Percentiles rank a stretch among this genome's conserved stretches.
Evolutionary conservation across 2,888 invertebrate genomes (phyloP).

Genomic region (Lissocephala sabroskyi): DNA sequence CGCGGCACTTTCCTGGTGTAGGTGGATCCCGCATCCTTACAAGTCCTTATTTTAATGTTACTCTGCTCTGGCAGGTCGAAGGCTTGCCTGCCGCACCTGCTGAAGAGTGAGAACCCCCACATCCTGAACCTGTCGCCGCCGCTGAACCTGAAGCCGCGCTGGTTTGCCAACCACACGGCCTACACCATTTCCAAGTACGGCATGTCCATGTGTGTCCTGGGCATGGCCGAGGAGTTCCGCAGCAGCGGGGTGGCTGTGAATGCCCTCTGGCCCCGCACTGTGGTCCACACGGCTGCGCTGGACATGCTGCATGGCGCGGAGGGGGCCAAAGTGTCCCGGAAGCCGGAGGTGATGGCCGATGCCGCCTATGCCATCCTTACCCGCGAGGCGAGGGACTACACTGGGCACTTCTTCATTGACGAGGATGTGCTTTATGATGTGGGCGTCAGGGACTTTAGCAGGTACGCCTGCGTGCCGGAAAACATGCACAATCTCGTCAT

Average conservation of each 20-base stretch:
- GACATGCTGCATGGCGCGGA: slow-evolving; percentile 82
- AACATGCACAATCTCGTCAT: slow-evolving; percentile 79
- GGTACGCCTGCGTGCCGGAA: slow-evolving; percentile 87
- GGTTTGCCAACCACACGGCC: slow-evolving; percentile 92
- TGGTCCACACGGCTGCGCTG: slow-evolving; percentile 93
- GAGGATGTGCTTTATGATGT: slow-evolving; percentile 86
- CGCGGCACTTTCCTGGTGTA: slow-evolving; percentile 96
- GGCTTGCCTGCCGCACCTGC: slow-evolving; percentile 87
- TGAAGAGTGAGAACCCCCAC: slow-evolving; percentile 91
- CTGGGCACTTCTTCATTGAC: slow-evolving; percentile 94
- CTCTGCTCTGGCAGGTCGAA: slow-evolving; percentile 81
- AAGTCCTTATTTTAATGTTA: neutral
- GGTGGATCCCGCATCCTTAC: slow-evolving; percentile 60
- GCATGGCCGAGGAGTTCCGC: slow-evolving; percentile 96
- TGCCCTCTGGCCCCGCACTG: slow-evolving; percentile 96
- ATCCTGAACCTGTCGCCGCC: slow-evolving; percentile 97
- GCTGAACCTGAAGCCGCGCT: slow-evolving; percentile 87
- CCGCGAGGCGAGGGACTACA: slow-evolving; percentile 82
- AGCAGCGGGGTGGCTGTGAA: slow-evolving; percentile 90
- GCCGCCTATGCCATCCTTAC: slow-evolving; percentile 67
- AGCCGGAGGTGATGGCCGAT: slow-evolving; percentile 71
- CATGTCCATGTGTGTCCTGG: slow-evolving; percentile 99
- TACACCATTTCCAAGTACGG: slow-evolving; percentile 99
- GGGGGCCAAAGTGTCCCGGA: slow-evolving; percentile 51
- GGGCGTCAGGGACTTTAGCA: slow-evolving; percentile 86